Evolutionary conservation across 2,888 invertebrate species (phyloP).

Genomic region (Hermaeophaga mercurialis): DNA sequence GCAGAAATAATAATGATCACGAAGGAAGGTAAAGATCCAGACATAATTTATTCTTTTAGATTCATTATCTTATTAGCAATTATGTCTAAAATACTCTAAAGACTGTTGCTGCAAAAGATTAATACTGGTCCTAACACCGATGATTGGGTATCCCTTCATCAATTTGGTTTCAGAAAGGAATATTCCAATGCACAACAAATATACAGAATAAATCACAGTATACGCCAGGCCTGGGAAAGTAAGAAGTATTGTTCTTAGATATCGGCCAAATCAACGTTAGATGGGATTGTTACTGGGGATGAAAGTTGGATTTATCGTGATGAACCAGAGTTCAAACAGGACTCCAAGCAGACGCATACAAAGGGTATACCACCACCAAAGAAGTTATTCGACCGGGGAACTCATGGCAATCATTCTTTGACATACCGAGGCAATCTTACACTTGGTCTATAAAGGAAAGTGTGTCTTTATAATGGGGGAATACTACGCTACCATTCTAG

Average conservation of each 20-base stretch:
- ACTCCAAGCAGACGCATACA: too few species aligned
- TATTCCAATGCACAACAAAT: not conserved
- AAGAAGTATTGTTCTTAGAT: not conserved
- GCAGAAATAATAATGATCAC: constrained; percentile 17
- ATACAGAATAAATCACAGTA: not conserved
- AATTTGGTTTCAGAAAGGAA: not conserved
- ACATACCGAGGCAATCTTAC: too few species aligned
- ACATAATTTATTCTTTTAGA: constrained; percentile 7
- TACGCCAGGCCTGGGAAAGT: not conserved
- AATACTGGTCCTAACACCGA: constrained; percentile 2
- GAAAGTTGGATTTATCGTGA: too few species aligned
- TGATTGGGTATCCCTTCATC: not conserved
- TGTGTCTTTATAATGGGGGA: too few species aligned
- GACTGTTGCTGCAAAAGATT: constrained; percentile 8
- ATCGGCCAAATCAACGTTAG: too few species aligned
- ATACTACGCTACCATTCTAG: too few species aligned
- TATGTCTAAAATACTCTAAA: constrained; percentile 8
- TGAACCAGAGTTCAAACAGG: too few species aligned
- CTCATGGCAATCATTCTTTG: too few species aligned
- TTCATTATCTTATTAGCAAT: constrained; percentile 8
- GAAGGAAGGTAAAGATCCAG: not conserved
- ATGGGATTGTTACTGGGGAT: too few species aligned
- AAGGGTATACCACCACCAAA: too few species aligned
- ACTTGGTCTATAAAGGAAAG: too few species aligned
- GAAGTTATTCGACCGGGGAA: too few species aligned